These are phyloP conservation scores for Tribolium madens DNA, from an alignment of 1,140 invertebrate species.

Conservation along the genomic window DNA sequence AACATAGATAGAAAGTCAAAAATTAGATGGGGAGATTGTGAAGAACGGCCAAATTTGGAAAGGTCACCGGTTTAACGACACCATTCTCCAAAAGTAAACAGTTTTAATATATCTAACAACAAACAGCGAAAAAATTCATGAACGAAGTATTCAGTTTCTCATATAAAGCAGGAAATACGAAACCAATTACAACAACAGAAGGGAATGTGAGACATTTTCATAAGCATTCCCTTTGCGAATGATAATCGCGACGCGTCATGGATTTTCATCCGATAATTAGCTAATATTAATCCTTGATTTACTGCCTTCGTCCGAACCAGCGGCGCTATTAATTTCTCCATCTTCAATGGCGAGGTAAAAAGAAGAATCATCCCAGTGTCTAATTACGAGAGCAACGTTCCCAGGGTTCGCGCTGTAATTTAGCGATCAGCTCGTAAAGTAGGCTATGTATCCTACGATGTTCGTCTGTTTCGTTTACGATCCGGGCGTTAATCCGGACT, in stretches of 20 bases:
- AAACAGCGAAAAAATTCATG: background rate
- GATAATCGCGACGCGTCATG: slow-evolving; percentile 6
- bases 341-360: slow-evolving; percentile 21
- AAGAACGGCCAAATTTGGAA: slow-evolving; percentile 5
- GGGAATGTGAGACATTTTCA: slow-evolving; percentile 8
- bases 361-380: slow-evolving; percentile 25
- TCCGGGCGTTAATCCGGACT: slow-evolving; percentile 35
- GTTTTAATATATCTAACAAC: background rate
- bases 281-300: slow-evolving; percentile 19
- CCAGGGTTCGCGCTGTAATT: slow-evolving; percentile 42
- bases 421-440: slow-evolving; percentile 43
- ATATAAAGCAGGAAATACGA: slow-evolving; percentile 21
- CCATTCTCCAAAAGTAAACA: background rate
- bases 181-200: slow-evolving; percentile 1
- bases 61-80: slow-evolving; percentile 29
- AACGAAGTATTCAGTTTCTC: slow-evolving; percentile 13
- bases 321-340: slow-evolving; percentile 28
- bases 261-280: slow-evolving; percentile 27
- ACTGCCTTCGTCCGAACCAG: background rate
- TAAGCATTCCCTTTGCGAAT: background rate
- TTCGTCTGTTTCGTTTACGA: slow-evolving; percentile 22
- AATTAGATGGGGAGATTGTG: background rate
- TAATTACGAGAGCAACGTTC: slow-evolving; percentile 42
- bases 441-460: slow-evolving; percentile 40
- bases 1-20: slow-evolving; percentile 31